A percentile compares a stretch with the other conserved stretches of the same genome.
Conservation (phyloP, 2,113 vertebrate genomes). For the Nesoenas mayeri region DNA sequence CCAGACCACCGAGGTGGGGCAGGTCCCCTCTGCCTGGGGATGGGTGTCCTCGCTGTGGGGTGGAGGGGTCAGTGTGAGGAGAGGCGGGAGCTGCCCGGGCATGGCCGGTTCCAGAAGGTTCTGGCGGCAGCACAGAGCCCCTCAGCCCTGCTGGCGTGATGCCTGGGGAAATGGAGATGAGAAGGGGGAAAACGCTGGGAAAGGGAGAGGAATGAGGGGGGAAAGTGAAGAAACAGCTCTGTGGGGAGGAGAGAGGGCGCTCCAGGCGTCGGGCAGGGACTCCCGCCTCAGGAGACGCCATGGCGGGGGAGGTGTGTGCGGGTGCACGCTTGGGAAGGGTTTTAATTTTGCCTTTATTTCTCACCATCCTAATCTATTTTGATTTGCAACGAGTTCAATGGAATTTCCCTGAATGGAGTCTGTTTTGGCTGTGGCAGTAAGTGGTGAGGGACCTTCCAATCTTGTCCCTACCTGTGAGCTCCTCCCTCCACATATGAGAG, state of each 20-base stretch:
- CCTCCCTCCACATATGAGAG: neutral
- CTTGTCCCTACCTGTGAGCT: neutral
- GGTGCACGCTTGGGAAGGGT: neutral
- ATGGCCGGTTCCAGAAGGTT: fast-evolving
- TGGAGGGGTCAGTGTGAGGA: neutral
- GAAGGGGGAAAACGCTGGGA: neutral
- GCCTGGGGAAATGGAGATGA: neutral
- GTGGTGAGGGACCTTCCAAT: fast-evolving
- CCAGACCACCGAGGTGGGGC: fast-evolving
- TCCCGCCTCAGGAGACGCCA: neutral
- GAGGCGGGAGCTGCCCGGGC: fast-evolving
- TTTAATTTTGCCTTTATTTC: neutral
- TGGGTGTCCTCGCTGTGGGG: fast-evolving
- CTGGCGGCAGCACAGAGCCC: fast-evolving
- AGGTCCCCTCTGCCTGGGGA: fast-evolving
- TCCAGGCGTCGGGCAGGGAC: fast-evolving
- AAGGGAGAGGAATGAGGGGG: neutral
- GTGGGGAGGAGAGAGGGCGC: neutral
- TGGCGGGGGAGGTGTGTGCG: neutral
- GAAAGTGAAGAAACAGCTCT: neutral
- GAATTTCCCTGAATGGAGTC: neutral
- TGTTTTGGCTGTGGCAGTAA: neutral
- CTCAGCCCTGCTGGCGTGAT: neutral
- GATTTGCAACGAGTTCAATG: neutral
- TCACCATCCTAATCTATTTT: neutral